A percentile compares a stretch with the other conserved stretches of the same genome.
Evolutionary conservation across 2,113 vertebrate genomes (phyloP).

Genomic region (Aleadryas rufinucha): DNA sequence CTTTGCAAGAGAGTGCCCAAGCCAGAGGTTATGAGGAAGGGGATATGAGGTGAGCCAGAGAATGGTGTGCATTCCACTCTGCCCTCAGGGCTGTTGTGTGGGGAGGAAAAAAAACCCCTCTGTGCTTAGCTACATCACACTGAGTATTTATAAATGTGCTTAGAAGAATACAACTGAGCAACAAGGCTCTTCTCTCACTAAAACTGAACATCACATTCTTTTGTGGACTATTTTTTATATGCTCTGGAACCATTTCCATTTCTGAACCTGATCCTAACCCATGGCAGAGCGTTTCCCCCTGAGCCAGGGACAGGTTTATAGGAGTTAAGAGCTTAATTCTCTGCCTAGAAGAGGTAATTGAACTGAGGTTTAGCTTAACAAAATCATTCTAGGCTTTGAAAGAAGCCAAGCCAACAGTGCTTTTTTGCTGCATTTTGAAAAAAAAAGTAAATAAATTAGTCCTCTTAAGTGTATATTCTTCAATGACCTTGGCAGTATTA

Average conservation of each 20-base stretch:
- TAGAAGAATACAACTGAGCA: background rate
- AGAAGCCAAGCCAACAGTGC: background rate
- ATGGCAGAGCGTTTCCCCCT: background rate
- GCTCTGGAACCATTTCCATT: background rate
- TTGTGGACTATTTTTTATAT: background rate
- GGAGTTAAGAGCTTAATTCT: background rate
- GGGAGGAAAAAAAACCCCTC: background rate
- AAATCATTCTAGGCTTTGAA: background rate
- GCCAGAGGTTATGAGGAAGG: background rate
- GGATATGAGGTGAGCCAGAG: background rate
- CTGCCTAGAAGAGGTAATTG: background rate
- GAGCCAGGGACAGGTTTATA: background rate
- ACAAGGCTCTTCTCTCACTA: background rate
- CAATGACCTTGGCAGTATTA: background rate
- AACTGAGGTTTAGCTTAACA: background rate
- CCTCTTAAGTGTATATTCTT: background rate
- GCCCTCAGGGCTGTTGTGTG: background rate
- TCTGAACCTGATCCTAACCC: background rate
- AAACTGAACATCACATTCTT: background rate
- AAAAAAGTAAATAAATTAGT: background rate
- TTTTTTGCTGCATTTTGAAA: background rate
- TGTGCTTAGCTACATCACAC: background rate
- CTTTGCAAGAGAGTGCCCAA: background rate
- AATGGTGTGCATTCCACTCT: accelerated
- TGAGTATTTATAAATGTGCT: background rate